Evolutionary conservation across 1,140 invertebrate genomes (phyloP).

Genomic region (Pseudomyrmex concolor): DNA sequence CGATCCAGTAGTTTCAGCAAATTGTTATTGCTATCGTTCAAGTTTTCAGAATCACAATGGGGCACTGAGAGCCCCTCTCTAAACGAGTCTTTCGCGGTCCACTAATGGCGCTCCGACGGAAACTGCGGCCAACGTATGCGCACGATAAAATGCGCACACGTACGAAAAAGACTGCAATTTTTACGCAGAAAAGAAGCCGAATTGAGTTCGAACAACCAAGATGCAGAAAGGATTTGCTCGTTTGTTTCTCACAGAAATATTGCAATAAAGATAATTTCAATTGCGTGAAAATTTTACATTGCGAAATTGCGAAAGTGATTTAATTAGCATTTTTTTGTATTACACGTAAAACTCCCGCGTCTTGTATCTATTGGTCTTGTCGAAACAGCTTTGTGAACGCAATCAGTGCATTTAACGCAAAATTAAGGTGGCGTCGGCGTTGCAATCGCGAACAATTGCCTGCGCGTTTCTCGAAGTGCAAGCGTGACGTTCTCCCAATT

Average conservation of each 20-base stretch:
- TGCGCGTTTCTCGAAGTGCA: constrained; percentile 28
- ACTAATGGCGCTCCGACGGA: constrained; percentile 76
- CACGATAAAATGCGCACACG: constrained; percentile 66
- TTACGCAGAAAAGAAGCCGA: constrained; percentile 8
- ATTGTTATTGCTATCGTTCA: constrained; percentile 78
- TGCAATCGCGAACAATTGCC: constrained; percentile 45
- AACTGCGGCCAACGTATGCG: constrained; percentile 74
- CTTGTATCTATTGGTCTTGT: constrained; percentile 8
- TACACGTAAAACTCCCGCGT: neutral
- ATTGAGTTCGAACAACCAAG: neutral
- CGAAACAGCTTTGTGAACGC: neutral
- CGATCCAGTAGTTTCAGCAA: constrained; percentile 48
- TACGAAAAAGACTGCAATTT: too few relatives aligned
- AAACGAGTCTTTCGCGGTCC: constrained; percentile 61
- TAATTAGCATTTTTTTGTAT: too few relatives aligned
- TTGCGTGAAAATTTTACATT: neutral
- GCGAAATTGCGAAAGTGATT: too few relatives aligned
- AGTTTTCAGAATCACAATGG: constrained; percentile 77
- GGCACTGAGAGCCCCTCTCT: constrained; percentile 42
- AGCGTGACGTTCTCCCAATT: constrained; percentile 51
- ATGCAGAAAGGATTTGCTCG: neutral
- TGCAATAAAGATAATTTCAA: neutral
- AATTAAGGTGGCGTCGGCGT: constrained; percentile 35
- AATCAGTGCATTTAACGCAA: constrained; percentile 47
- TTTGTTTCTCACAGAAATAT: too few relatives aligned